A percentile compares a stretch with the other conserved stretches of the same genome.
Conservation (phyloP, 2,797 vertebrate genomes). For the Hydrocynus forskahlii region DNA sequence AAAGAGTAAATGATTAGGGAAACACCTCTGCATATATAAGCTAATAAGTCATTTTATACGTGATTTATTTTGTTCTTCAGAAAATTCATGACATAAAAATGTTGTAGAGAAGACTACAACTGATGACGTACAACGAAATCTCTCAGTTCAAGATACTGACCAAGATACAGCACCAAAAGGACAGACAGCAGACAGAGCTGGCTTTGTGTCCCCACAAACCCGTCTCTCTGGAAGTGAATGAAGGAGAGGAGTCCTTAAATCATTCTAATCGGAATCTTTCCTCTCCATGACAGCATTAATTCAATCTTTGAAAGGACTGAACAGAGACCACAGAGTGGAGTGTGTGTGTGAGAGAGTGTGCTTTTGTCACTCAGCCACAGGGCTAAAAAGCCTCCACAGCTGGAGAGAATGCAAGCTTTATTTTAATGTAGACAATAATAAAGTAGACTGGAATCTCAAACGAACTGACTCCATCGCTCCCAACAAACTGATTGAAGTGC, state of each 20-base stretch:
- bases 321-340: constrained; percentile 14
- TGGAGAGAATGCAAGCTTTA: background rate
- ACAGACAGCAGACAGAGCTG: constrained; percentile 16
- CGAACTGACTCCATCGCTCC: background rate
- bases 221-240: constrained; percentile 2
- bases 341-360: constrained; percentile 16
- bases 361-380: constrained; percentile 9
- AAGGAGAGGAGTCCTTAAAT: constrained; percentile 22
- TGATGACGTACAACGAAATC: background rate
- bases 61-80: too few relatives aligned
- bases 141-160: background rate
- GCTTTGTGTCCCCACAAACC: constrained; percentile 16
- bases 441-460: background rate
- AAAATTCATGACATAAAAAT: background rate
- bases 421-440: background rate
- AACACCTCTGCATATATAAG: too few relatives aligned
- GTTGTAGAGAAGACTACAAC: background rate
- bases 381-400: constrained; percentile 15
- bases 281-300: constrained; percentile 2
- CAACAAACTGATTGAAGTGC: background rate
- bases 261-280: constrained; percentile 18
- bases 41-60: too few relatives aligned
- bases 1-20: too few relatives aligned
- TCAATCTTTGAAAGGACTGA: constrained; percentile 29
- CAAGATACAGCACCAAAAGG: constrained; percentile 7